Conservation (phyloP, 2,888 invertebrate genomes). For the Ametastegia equiseti region DNA sequence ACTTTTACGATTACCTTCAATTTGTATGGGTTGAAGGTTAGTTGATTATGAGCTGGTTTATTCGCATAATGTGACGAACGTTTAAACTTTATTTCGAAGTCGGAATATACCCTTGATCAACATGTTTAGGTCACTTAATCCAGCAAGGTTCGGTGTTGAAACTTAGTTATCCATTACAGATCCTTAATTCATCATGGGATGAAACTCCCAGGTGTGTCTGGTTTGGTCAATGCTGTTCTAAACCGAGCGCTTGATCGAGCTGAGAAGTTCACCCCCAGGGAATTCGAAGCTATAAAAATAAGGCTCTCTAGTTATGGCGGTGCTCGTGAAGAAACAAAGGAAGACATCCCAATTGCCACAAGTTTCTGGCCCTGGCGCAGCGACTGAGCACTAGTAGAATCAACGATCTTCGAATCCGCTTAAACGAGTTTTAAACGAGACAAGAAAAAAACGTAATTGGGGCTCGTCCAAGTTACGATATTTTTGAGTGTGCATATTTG, state of each 20-base stretch:
- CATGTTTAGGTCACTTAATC: too few relatives aligned
- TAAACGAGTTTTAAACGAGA: too few relatives aligned
- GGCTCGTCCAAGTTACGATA: too few relatives aligned
- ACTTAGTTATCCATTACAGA: slow-evolving; percentile 55
- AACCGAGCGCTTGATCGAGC: slow-evolving; percentile 55
- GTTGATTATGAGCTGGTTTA: not conserved
- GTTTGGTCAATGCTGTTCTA: slow-evolving; percentile 53
- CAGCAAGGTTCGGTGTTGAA: not conserved
- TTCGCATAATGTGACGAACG: too few relatives aligned
- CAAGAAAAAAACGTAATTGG: too few relatives aligned
- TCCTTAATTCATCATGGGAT: slow-evolving; percentile 51
- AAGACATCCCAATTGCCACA: too few relatives aligned
- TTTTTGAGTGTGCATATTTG: too few relatives aligned
- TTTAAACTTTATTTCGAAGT: too few relatives aligned
- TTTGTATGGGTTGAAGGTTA: not conserved
- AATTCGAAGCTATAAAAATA: not conserved
- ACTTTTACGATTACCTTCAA: not conserved
- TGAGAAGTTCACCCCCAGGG: slow-evolving; percentile 50
- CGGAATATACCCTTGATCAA: too few relatives aligned
- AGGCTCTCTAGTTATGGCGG: not conserved
- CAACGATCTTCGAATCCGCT: too few relatives aligned
- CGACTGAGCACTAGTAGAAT: too few relatives aligned
- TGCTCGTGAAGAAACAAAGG: not conserved
- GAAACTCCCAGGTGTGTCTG: slow-evolving; percentile 52
- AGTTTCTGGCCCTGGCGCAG: too few relatives aligned